A percentile compares a stretch with the other conserved stretches of the same genome.
phyloP scores from a whole-genome alignment of 2,113 vertebrate species.

The Lipophrys pholis region DNA sequence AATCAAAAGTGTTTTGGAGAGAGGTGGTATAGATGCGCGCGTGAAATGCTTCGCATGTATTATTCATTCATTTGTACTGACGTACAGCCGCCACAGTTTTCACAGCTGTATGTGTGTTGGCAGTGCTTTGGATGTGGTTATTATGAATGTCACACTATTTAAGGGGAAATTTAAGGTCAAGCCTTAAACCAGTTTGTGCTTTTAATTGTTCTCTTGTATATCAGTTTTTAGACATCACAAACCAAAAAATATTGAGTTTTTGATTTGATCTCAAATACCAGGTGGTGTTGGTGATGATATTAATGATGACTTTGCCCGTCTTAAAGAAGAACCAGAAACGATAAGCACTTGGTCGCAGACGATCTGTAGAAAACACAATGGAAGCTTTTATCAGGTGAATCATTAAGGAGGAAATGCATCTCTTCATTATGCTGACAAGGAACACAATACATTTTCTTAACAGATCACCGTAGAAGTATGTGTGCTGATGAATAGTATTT shows the following conservation, averaged over 20 bases:
- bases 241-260: no score
- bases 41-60: background rate
- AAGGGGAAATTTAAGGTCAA: no score
- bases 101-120: background rate
- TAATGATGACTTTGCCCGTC: no score
- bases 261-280: no score
- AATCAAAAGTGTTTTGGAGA: background rate
- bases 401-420: conserved; percentile 50
- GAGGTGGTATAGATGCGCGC: background rate
- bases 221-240: no score
- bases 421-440: conserved; percentile 51
- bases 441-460: conserved; percentile 42
- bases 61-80: background rate
- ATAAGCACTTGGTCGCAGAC: no score
- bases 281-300: no score
- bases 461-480: conserved; percentile 24
- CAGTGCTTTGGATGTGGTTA: no score
- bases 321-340: no score
- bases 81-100: background rate
- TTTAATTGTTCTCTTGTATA: no score
- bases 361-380: conserved; percentile 36
- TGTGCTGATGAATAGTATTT: conserved; percentile 35
- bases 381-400: conserved; percentile 35
- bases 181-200: no score
- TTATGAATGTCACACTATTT: background rate